phyloP scores from a whole-genome alignment of 2,888 invertebrate genomes.

The Orthonevra nobilis region DNA sequence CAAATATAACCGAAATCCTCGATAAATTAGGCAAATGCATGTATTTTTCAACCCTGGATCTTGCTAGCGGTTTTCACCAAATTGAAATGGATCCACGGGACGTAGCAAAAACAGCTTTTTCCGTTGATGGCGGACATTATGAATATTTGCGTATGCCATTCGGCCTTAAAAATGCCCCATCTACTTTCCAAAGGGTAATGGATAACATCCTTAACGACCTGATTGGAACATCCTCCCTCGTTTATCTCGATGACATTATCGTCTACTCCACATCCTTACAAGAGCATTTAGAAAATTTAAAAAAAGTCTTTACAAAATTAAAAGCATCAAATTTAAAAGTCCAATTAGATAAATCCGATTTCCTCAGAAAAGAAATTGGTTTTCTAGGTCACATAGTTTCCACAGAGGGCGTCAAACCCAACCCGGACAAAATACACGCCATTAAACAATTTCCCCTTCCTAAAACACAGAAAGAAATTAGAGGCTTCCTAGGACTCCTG shows the following conservation, averaged over 20 bases:
- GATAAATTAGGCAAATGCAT: conserved; percentile 17
- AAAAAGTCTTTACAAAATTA: conserved; percentile 72
- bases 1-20: background rate
- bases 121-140: conserved; percentile 9
- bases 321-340: conserved; percentile 61
- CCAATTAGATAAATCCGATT: conserved; percentile 73
- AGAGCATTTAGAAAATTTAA: conserved; percentile 28
- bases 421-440: conserved; percentile 73
- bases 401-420: conserved; percentile 74
- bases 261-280: conserved; percentile 34
- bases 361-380: conserved; percentile 71
- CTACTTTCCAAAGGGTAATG: background rate
- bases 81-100: conserved; percentile 18
- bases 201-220: background rate
- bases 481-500: conserved; percentile 72
- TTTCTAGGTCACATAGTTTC: conserved; percentile 76
- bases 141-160: conserved; percentile 15
- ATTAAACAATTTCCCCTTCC: conserved; percentile 72
- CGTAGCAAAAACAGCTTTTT: conserved; percentile 7
- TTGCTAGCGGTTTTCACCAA: conserved; percentile 18
- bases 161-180: conserved; percentile 14
- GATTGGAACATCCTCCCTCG: conserved; percentile 39
- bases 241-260: conserved; percentile 50
- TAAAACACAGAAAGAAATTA: conserved; percentile 72
- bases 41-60: conserved; percentile 2